Evolutionary conservation across 2,113 vertebrate species (phyloP).

Genomic region (Malurus melanocephalus): DNA sequence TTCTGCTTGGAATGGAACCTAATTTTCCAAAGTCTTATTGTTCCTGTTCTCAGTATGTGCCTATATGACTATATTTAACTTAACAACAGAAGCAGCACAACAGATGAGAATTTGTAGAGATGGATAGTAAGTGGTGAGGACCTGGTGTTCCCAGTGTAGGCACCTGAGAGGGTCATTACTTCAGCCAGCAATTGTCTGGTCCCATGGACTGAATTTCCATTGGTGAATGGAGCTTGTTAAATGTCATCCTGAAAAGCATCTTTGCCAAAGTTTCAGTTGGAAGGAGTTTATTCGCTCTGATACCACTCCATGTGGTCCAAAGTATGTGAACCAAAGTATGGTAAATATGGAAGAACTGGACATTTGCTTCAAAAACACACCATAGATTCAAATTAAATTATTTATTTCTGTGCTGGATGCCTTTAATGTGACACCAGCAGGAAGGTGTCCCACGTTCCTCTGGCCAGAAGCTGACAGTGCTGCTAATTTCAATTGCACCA

Average conservation of each 20-base stretch:
- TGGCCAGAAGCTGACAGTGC: background rate
- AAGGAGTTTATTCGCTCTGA: background rate
- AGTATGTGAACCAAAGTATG: background rate
- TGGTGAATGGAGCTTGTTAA: background rate
- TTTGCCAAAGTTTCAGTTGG: background rate
- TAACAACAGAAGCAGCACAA: background rate
- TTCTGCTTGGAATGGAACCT: background rate
- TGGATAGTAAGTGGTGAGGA: background rate
- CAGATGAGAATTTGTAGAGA: background rate
- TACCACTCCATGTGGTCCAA: background rate
- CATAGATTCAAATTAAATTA: background rate
- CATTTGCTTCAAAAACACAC: background rate
- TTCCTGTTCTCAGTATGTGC: background rate
- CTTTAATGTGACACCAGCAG: background rate
- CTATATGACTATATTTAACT: background rate
- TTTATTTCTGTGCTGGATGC: background rate
- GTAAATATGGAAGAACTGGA: background rate
- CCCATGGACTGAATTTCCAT: background rate
- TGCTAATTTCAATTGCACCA: background rate
- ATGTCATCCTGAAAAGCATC: background rate
- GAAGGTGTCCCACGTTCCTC: background rate
- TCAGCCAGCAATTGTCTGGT: background rate
- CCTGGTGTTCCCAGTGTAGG: background rate
- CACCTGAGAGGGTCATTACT: background rate
- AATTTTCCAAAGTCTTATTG: background rate